Base-by-base conservation (phyloP, 1,140 invertebrate genomes). In the Protaetia brevitarsis region DNA sequence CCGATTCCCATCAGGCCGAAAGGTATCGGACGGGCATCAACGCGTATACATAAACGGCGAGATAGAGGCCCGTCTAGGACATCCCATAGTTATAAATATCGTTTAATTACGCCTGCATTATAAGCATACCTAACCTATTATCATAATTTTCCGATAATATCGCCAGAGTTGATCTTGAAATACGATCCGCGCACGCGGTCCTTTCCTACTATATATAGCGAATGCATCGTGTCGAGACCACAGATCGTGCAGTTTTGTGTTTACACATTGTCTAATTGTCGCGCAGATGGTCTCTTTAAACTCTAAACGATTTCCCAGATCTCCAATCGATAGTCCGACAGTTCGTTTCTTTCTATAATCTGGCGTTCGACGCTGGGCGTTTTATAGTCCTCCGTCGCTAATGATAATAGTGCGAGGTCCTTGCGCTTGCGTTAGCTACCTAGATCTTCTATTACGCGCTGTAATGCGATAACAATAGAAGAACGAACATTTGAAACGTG, bases 131-230 rank as follows among this genome's bases (percentile, higher is more conserved):
- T 13, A 11, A 28, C 7, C 57, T 8, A 59, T 59, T 59, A 59
- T 59, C 57, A 31, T 59, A 59, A 59, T 59, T 59, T 30, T 59
- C 29, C 11, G 57, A 59, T 59, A 59, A 59, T 28, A 59, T 59
- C 57, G 29, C 11, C 57, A 27, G 30, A 29, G 57, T 59, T 31
- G 11, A 19, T 7, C 41, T 23, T 51, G 41, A 51, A 8, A 8
- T 51, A 45, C n/a, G n/a, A n/a, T n/a, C n/a, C n/a, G n/a, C n/a
- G n/a, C n/a, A n/a, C n/a, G n/a, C n/a, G n/a, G n/a, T n/a, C n/a
- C n/a, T n/a, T 45, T 10, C 13, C 5, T 23, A 34, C 13, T 34
- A 34, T 5, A 34, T 11, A 34, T 8, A 34, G 31, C n/a, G n/a
- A n/a, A 37, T 11, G 8, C 2, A 3, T 36, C 2, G 2, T 10